A percentile compares a stretch with the other conserved stretches of the same genome.
phyloP scores from a whole-genome alignment of 2,888 invertebrate genomes.

The Acleris emargana region DNA sequence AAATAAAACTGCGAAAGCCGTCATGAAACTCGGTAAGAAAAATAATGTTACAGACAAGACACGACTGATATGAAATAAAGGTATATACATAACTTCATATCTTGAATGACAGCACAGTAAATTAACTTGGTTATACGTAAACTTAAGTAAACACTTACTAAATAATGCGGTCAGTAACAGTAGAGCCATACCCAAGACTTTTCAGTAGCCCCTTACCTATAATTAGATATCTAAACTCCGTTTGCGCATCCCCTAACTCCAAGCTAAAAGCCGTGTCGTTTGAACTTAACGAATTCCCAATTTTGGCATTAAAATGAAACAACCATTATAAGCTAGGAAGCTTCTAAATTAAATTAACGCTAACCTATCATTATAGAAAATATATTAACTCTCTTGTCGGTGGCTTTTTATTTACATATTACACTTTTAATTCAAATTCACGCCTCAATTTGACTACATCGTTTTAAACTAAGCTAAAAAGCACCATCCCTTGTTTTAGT shows the following conservation, averaged over 20 bases:
- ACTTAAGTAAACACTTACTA: no score
- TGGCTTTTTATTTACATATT: constrained; percentile 25
- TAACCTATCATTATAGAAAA: constrained; percentile 24
- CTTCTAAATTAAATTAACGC: constrained; percentile 14
- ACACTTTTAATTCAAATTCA: constrained; percentile 14
- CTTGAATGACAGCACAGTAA: not conserved
- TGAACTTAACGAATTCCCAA: constrained; percentile 22
- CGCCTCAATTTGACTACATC: constrained; percentile 21
- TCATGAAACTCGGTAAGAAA: no score
- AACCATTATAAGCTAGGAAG: constrained; percentile 30
- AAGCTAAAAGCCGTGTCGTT: constrained; percentile 24
- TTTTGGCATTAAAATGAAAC: constrained; percentile 36
- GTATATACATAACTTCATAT: no score
- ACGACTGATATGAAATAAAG: not conserved
- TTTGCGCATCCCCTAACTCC: constrained; percentile 9
- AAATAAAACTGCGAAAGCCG: no score
- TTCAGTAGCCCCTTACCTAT: not conserved
- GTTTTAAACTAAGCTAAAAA: constrained; percentile 21
- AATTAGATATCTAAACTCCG: constrained; percentile 24
- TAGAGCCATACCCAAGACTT: constrained; percentile 20
- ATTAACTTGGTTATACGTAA: no score
- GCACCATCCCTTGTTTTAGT: constrained; percentile 32
- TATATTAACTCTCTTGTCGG: constrained; percentile 34
- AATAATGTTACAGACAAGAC: not conserved
- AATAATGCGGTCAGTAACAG: not conserved